Evolutionary conservation across 2,113 vertebrate species (phyloP), one percentile per base, ranked within the genome.

Genomic region (Chelonoidis abingdonii): DNA sequence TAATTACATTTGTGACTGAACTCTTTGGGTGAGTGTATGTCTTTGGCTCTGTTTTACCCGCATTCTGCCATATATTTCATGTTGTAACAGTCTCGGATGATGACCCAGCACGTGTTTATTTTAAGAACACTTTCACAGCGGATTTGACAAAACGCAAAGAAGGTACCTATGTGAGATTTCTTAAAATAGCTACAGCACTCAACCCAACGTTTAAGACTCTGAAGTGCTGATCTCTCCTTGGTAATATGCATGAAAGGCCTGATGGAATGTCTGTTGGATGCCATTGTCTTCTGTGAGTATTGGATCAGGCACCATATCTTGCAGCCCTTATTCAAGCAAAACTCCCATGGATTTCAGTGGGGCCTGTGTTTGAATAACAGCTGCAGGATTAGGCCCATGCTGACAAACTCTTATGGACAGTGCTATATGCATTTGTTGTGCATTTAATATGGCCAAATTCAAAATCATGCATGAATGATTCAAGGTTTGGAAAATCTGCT

Each of bases 341-440:
- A 93, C 21, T 88, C 96, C 83, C 59, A 76, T 59, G 91, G 88
- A 83, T 27, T 80, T 82, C 65, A 25, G 13, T 21, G 49, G 59
- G 76, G 27, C 29, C 62, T 92, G 86, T 24, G 76, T 96, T 86
- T 80, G 62, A 88, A 84, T 76, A 88, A 41, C 35, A 94, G 3
- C 52, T 59, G n/a, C 25, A 80, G 52, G 49, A 54, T 10, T 92
- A 56, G 78, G 13, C 69, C 69, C 17, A 53, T 25, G 14, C 76
- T 41, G 83, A 88, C 80, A 89, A 91, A 86, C 50, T 87, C 86
- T 89, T 88, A 86, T 81, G 92, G 56, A 24, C 4, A 24, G 54
- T 56, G 19, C 54, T 56, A 56, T 56, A 53, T 53, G 52, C 17
- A 53, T 53, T 53, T 53, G 52, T 53, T 19, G 54, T 56, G 54